Evolutionary conservation across 2,888 invertebrate species (phyloP).

Genomic region (Epirrita christyi): DNA sequence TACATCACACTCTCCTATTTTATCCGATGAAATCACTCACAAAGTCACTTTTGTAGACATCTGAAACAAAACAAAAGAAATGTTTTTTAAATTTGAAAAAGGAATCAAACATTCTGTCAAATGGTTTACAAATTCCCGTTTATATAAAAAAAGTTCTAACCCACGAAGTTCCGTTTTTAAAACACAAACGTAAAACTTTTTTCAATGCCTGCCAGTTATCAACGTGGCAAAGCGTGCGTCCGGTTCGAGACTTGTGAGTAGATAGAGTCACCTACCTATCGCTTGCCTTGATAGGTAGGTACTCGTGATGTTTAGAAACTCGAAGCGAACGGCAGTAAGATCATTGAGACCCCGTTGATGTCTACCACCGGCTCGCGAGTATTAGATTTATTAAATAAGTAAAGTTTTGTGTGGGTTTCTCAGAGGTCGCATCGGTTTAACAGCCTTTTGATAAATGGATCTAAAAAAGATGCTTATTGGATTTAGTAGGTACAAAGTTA

Average conservation of each 20-base stretch:
- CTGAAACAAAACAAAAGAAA: slow-evolving; percentile 75
- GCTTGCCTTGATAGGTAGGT: slow-evolving; percentile 63
- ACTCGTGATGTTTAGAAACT: slow-evolving; percentile 72
- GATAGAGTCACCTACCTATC: slow-evolving; percentile 68
- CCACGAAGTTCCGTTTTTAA: slow-evolving; percentile 18
- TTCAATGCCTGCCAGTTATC: slow-evolving; percentile 53
- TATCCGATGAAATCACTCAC: slow-evolving; percentile 63
- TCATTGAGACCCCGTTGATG: slow-evolving; percentile 64
- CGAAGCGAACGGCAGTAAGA: slow-evolving; percentile 62
- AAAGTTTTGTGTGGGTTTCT: slow-evolving; percentile 35
- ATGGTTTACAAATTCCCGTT: neutral
- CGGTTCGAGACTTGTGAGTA: slow-evolving; percentile 63
- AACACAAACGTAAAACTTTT: slow-evolving; percentile 30
- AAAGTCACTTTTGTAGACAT: slow-evolving; percentile 72
- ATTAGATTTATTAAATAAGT: slow-evolving; percentile 30
- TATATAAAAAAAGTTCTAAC: neutral
- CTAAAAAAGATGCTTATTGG: neutral
- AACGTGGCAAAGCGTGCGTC: slow-evolving; percentile 66
- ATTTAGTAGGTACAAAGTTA: neutral
- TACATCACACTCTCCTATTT: slow-evolving; percentile 55
- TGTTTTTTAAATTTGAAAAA: slow-evolving; percentile 5
- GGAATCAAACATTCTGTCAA: neutral
- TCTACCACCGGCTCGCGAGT: slow-evolving; percentile 51
- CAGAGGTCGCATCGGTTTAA: slow-evolving; percentile 25
- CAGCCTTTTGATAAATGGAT: slow-evolving; percentile 18